phyloP scores from a whole-genome alignment of 1,140 invertebrate species.

The Acromyrmex heyeri region DNA sequence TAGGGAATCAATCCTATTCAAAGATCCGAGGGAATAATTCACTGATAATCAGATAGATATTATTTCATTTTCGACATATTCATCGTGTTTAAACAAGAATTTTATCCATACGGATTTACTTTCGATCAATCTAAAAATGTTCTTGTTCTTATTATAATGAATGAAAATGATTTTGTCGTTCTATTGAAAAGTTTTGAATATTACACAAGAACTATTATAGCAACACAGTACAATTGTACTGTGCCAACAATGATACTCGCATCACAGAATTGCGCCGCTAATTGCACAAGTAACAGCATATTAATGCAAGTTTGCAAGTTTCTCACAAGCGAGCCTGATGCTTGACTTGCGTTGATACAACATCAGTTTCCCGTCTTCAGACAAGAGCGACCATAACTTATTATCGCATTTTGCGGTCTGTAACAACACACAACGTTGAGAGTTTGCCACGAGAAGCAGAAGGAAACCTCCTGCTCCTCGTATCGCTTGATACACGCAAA shows the following conservation, averaged over 20 bases:
- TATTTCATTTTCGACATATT: background rate
- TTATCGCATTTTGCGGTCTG: conserved; percentile 72
- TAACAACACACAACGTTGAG: conserved; percentile 52
- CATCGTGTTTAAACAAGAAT: background rate
- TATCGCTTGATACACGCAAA: conserved; percentile 57
- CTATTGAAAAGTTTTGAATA: background rate
- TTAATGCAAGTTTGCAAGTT: conserved; percentile 57
- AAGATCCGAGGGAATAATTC: conserved; percentile 12
- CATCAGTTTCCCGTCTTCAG: conserved; percentile 69
- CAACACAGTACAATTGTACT: background rate
- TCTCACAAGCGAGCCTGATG: conserved; percentile 44
- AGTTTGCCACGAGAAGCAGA: conserved; percentile 22
- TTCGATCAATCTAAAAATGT: background rate
- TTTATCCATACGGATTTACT: background rate
- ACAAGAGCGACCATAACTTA: conserved; percentile 68
- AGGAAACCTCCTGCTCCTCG: conserved; percentile 5
- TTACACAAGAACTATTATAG: background rate
- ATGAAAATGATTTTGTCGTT: background rate
- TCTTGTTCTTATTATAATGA: background rate
- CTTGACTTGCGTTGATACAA: conserved; percentile 62
- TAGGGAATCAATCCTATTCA: conserved; percentile 48
- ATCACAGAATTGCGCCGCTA: conserved; percentile 34
- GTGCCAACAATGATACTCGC: conserved; percentile 1
- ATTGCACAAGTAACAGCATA: conserved; percentile 51
- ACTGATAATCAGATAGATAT: conserved; percentile 15